Percentiles rank a stretch among this genome's conserved stretches.
Evolutionary conservation across 2,888 invertebrate genomes (phyloP).

Genomic region (Dione juno): DNA sequence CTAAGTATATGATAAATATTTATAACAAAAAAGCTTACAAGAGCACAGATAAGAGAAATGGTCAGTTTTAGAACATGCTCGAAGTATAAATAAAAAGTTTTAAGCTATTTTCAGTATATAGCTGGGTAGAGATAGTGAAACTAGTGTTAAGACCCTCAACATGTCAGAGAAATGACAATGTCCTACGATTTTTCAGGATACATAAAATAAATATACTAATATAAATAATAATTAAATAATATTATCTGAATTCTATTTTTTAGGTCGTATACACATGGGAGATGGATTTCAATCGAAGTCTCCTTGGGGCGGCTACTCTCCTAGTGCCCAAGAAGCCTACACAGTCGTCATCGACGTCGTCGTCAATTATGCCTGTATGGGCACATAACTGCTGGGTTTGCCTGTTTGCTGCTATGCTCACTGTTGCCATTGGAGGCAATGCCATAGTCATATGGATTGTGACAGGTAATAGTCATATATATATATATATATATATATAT

Average conservation of each 20-base stretch:
- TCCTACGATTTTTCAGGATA: no score
- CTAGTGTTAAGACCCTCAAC: no score
- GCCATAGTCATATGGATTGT: constrained; percentile 97
- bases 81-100: no score
- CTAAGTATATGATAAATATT: no score
- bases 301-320: constrained; percentile 70
- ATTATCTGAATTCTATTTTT: background rate
- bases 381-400: constrained; percentile 89
- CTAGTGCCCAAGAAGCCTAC: constrained; percentile 69
- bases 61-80: no score
- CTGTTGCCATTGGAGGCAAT: constrained; percentile 93
- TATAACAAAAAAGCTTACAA: no score
- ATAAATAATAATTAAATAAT: no score
- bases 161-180: no score
- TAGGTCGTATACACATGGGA: constrained; percentile 80
- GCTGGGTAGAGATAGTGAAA: no score
- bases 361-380: constrained; percentile 80
- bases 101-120: no score
- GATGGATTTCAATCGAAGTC: constrained; percentile 78
- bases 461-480: constrained; percentile 79
- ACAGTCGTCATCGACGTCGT: constrained; percentile 54
- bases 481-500: constrained; percentile 4
- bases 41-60: no score
- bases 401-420: constrained; percentile 89
- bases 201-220: no score